Conservation (phyloP, 2,888 invertebrate species). For the Microdon myrmicae region DNA sequence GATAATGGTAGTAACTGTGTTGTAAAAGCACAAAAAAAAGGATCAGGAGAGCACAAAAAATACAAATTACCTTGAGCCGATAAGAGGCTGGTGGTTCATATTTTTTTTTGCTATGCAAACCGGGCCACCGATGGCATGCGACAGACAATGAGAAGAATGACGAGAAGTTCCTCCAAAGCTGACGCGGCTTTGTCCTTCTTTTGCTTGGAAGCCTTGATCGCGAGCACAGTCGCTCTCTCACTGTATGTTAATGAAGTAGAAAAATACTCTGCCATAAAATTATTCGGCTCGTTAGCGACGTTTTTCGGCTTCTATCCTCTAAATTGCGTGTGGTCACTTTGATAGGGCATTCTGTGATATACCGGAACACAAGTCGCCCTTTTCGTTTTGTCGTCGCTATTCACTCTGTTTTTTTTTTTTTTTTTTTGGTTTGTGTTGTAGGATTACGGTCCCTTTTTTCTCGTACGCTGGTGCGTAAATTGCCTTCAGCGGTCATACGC, state of each 20-base stretch:
- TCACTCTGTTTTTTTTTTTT: background rate
- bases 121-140: no score
- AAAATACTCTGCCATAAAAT: conserved; percentile 51
- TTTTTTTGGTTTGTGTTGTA: no score
- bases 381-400: no score
- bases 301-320: conserved; percentile 29
- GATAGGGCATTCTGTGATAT: conserved; percentile 25
- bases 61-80: conserved; percentile 35
- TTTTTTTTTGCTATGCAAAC: no score
- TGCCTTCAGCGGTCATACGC: conserved; percentile 35
- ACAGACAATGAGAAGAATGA: no score
- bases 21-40: conserved; percentile 20
- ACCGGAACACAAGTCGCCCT: background rate
- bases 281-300: conserved; percentile 51
- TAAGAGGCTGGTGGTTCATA: conserved; percentile 44
- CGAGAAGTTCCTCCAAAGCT: no score
- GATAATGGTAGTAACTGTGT: conserved; percentile 46
- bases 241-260: conserved; percentile 51
- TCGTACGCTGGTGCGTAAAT: conserved; percentile 5
- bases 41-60: background rate
- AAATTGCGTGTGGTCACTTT: conserved; percentile 23
- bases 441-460: conserved; percentile 8
- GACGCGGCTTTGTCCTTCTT: no score
- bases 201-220: no score
- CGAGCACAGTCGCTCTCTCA: conserved; percentile 16